These are phyloP conservation scores for Danionella cerebrum DNA, from an alignment of 2,113 vertebrate species.

Conservation along the genomic window DNA sequence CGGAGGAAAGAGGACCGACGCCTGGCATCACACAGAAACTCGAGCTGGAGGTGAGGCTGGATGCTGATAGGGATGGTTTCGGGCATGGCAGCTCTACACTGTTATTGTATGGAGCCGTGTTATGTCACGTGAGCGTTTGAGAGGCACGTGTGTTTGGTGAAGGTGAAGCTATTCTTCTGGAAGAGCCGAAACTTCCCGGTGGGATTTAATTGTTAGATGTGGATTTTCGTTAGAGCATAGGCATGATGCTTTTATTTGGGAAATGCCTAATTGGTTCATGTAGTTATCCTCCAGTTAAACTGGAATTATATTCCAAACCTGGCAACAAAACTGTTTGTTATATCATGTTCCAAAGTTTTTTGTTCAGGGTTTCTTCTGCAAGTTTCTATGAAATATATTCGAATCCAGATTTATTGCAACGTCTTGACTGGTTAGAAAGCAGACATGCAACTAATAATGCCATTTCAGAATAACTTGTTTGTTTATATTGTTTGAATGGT, in stretches of 20 bases:
- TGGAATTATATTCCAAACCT: too few species aligned
- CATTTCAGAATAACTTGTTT: too few species aligned
- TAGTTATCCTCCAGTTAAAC: too few species aligned
- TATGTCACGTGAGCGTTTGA: not conserved
- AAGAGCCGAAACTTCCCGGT: conserved; percentile 44
- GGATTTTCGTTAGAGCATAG: not conserved
- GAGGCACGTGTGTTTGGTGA: not conserved
- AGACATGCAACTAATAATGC: too few species aligned
- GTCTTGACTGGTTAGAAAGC: too few species aligned
- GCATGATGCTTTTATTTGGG: not conserved
- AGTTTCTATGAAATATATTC: too few species aligned
- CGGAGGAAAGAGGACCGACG: conserved; percentile 56
- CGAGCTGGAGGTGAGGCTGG: conserved; percentile 59
- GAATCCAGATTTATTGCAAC: too few species aligned
- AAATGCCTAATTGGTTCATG: too few species aligned
- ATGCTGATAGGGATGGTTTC: not conserved
- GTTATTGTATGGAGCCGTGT: not conserved
- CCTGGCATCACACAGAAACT: conserved; percentile 48
- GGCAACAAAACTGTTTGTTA: too few species aligned
- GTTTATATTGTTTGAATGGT: too few species aligned
- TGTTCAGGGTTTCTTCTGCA: too few species aligned
- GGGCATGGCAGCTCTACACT: not conserved
- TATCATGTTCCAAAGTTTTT: too few species aligned
- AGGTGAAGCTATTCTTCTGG: conserved; percentile 24
- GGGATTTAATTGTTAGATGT: conserved; percentile 31